Conservation (phyloP, 2,113 vertebrate genomes). For the Peromyscus californicus region DNA sequence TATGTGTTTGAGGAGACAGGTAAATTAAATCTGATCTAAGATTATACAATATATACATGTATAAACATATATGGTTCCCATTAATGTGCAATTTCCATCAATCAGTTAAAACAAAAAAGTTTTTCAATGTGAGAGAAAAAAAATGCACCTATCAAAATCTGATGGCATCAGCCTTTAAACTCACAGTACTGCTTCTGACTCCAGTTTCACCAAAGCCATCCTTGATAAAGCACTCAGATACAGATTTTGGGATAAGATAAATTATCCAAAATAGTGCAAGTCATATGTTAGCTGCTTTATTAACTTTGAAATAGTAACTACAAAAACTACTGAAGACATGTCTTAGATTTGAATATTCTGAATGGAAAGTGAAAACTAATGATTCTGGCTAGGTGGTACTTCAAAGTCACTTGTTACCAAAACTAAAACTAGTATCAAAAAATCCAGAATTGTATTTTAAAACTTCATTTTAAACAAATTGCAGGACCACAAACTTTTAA, state of each 20-base stretch:
- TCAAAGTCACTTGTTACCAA: background rate
- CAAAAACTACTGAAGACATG: background rate
- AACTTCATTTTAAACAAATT: conserved; percentile 43
- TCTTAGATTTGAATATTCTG: conserved; percentile 35
- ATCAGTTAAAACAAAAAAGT: background rate
- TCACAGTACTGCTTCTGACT: conserved; percentile 38
- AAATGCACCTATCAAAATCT: background rate
- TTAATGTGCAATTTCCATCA: background rate
- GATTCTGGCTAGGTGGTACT: background rate
- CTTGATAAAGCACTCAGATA: conserved; percentile 6
- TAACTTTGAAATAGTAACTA: conserved; percentile 19
- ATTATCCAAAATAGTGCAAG: conserved; percentile 16
- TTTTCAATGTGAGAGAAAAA: background rate
- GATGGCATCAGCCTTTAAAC: conserved; percentile 11
- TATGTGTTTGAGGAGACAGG: background rate
- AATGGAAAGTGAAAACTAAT: conserved; percentile 17
- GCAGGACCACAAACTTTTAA: conserved; percentile 33
- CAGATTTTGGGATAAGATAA: conserved; percentile 46
- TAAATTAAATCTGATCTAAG: background rate
- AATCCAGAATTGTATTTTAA: conserved; percentile 26
- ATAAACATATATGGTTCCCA: background rate
- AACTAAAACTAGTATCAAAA: conserved; percentile 56
- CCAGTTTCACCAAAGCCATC: conserved; percentile 6
- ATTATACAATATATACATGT: background rate
- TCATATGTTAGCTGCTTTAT: conserved; percentile 5